Evolutionary conservation across 2,888 invertebrate species (phyloP).

Genomic region (Apotomis betuletana): DNA sequence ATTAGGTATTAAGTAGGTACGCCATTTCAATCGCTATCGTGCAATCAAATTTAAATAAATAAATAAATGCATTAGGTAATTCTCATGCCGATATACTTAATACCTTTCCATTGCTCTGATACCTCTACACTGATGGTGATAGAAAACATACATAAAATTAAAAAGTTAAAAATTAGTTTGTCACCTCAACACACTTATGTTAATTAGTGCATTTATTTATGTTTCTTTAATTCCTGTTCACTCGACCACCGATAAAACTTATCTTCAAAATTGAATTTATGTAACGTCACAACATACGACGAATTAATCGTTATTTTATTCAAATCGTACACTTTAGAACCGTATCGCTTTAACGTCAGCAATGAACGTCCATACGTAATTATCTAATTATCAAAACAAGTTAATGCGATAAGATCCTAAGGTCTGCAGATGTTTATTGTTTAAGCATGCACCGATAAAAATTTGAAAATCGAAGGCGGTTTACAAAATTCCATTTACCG

Average conservation of each 20-base stretch:
- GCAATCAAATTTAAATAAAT: too few relatives aligned
- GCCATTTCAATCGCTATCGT: too few relatives aligned
- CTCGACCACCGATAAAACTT: conserved; percentile 24
- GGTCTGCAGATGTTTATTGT: background rate
- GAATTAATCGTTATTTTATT: conserved; percentile 45
- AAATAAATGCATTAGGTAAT: too few relatives aligned
- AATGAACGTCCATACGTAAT: background rate
- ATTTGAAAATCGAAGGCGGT: conserved; percentile 1
- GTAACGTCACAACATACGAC: conserved; percentile 39
- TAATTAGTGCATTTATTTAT: conserved; percentile 22
- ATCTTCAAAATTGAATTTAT: conserved; percentile 38
- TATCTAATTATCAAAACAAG: background rate
- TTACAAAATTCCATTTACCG: background rate
- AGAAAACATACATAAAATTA: background rate
- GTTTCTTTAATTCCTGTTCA: conserved; percentile 14
- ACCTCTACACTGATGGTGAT: too few relatives aligned
- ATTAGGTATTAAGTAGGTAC: too few relatives aligned
- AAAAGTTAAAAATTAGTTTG: conserved; percentile 3
- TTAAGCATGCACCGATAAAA: conserved; percentile 5
- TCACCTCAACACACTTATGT: conserved; percentile 17
- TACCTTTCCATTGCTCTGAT: too few relatives aligned
- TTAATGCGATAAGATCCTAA: background rate
- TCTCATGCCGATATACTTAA: too few relatives aligned
- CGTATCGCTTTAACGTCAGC: background rate
- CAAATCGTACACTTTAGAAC: conserved; percentile 25